A percentile compares a stretch with the other conserved stretches of the same genome.
These are phyloP conservation scores for Deroplatys truncata DNA, from an alignment of 2,888 invertebrate species.

Conservation along the genomic window DNA sequence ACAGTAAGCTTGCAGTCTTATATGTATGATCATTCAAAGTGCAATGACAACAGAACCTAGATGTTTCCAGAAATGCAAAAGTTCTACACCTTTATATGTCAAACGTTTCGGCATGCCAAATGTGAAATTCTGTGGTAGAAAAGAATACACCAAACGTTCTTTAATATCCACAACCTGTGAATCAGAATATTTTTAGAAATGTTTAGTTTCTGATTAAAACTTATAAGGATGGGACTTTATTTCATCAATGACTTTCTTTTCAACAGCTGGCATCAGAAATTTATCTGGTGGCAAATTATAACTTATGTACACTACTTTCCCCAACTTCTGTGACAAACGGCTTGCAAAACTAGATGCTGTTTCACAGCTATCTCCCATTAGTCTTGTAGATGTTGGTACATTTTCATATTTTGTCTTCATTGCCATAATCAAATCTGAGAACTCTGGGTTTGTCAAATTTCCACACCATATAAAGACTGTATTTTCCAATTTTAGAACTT, in stretches of 20 bases:
- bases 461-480: conserved; percentile 48
- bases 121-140: no score
- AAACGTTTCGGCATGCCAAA: no score
- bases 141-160: no score
- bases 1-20: no score
- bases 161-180: no score
- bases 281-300: conserved; percentile 45
- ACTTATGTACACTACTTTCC: conserved; percentile 49
- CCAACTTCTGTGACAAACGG: conserved; percentile 43
- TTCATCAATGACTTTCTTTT: conserved; percentile 45
- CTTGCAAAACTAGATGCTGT: conserved; percentile 41
- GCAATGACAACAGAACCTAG: no score
- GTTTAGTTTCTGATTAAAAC: conserved; percentile 32
- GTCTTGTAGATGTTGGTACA: conserved; percentile 41
- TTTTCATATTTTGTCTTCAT: conserved; percentile 39
- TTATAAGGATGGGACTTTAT: conserved; percentile 42
- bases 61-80: no score
- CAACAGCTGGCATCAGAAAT: conserved; percentile 36
- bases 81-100: no score
- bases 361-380: conserved; percentile 43
- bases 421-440: conserved; percentile 44
- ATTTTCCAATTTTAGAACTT: conserved; percentile 46
- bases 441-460: conserved; percentile 38
- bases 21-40: no score
- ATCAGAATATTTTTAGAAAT: no score